Evolutionary conservation across 2,888 invertebrate species (phyloP), one percentile per base, ranked within the genome.

Genomic region (Synergus itoensis): DNA sequence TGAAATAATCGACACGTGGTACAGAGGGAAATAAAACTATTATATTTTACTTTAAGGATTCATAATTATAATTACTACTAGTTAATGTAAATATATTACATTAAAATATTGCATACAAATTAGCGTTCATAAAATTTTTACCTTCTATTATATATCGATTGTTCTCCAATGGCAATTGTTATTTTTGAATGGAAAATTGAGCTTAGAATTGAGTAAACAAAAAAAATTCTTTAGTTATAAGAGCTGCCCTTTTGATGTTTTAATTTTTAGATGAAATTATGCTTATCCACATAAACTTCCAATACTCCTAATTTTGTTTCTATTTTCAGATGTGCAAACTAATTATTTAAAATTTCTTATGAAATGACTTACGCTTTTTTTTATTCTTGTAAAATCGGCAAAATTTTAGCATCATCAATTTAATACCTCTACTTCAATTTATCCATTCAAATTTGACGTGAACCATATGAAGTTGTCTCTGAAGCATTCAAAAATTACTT

Each of bases 1-100:
- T 88, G 88, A 89, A 88, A 83, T 85, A 80, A 84, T 82, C 76
- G 28, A 78, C 77, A 82, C 48, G 77, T 77, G 28, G 60, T 76
- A 21, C 28, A 76, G 21, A 62, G 45, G 41, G 41, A 41, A 76
- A 60, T 62, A 76, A 53, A 36, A 53, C 36, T 57, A 9, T 73
- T 53, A 4, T 73, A 40, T 53, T 73, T 36, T 53, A 73, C 53
- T n/a, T 73, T 73, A 57, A 73, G 73, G 53, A 73, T 62, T 45
- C 14, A 45, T 14, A 45, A 12, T 45, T 45, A 12, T 45, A 45
- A 45, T 45, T 45, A 14, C 45, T 36, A 18, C n/a, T 28, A 62
- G 28, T 45, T 67, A 45, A 67, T 67, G 45, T 45, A 21, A 67
- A 67, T 67, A 67, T 65, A n/a, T 64, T 64, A 64, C 9, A 41